Base-by-base conservation (phyloP, 2,113 vertebrate species). In the Xerus inauris region DNA sequence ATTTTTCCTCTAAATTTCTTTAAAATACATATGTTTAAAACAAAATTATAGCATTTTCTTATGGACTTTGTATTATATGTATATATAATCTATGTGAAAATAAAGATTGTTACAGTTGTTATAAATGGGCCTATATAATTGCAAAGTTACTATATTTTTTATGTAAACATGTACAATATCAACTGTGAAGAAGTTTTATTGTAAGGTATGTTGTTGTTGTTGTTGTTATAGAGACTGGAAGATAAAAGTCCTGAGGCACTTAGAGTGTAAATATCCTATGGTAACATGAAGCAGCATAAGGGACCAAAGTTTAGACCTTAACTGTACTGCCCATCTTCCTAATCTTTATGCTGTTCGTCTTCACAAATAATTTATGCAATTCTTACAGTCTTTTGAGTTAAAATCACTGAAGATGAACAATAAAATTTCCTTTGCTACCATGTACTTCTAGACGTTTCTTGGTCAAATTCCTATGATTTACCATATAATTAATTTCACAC, bases 81-180 rank as follows among this genome's bases (percentile, higher is more conserved):
- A 3, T 72, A 47, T 19, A 19, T 26, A 69, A 38, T 11, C 59
- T 62, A 62, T 24, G 19, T 57, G 38, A 38, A 81, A 57, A 81
- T 91, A 73, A 65, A 54, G 0, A 13, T 87, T 87, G 38, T 87
- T 72, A 54, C 1, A 35, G 30, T 51, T 94, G 47, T 69, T 72
- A 14, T 71, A 71, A 87, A 67, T 67, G n/a, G 8, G 47, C 32
- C 24, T 67, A 32, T 40, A 32, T 75, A 65, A 82, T 87, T 47
- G 38, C 19, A 57, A 28, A 81, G n/a, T 92, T 92, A 75, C 57
- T 87, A 30, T 62, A 54, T 87, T 87, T 87, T 87, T 73, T 79
- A 76, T 80, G 3, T 87, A 9, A 91, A 80, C 16, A 65, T 16
- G 32, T 81, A 73, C 45, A 73, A 42, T 38, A 38, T 87, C 20